phyloP scores from a whole-genome alignment of 2,888 invertebrate genomes.

The Tachina grossa region DNA sequence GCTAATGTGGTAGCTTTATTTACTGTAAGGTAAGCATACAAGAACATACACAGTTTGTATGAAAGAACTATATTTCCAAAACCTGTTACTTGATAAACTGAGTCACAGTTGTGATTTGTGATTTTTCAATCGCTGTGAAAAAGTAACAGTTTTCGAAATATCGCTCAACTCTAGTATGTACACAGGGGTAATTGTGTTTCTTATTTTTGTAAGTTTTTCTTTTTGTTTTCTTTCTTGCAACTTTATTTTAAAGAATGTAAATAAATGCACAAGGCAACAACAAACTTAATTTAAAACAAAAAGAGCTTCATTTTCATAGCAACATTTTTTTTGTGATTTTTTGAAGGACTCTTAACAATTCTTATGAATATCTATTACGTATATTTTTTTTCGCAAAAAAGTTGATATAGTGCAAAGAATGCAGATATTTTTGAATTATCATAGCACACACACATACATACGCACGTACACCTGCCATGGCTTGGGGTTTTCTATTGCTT shows the following conservation, averaged over 20 bases:
- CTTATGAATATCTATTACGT: conserved; percentile 15
- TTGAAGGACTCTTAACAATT: conserved; percentile 59
- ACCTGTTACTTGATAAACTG: too few species aligned
- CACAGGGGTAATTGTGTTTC: conserved; percentile 40
- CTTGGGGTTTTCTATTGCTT: conserved; percentile 9
- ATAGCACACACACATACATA: too few species aligned
- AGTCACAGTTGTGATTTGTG: too few species aligned
- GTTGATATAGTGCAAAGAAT: conserved; percentile 29
- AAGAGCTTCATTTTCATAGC: conserved; percentile 57
- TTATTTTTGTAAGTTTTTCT: conserved; percentile 22
- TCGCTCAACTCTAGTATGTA: too few species aligned
- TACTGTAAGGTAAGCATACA: too few species aligned
- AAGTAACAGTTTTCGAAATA: too few species aligned
- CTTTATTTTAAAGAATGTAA: conserved; percentile 24
- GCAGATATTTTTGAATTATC: conserved; percentile 31
- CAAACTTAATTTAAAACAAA: not conserved
- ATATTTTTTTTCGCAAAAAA: not conserved
- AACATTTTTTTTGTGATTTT: conserved; percentile 47
- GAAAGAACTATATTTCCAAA: too few species aligned
- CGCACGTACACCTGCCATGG: not conserved
- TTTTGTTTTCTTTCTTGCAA: conserved; percentile 27
- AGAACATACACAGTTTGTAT: too few species aligned
- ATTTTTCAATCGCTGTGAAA: too few species aligned
- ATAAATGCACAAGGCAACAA: not conserved
- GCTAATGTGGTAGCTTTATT: too few species aligned